Percentiles rank a stretch among this genome's conserved stretches.
phyloP scores from a whole-genome alignment of 1,140 invertebrate genomes.

The Drosophila yakuba region DNA sequence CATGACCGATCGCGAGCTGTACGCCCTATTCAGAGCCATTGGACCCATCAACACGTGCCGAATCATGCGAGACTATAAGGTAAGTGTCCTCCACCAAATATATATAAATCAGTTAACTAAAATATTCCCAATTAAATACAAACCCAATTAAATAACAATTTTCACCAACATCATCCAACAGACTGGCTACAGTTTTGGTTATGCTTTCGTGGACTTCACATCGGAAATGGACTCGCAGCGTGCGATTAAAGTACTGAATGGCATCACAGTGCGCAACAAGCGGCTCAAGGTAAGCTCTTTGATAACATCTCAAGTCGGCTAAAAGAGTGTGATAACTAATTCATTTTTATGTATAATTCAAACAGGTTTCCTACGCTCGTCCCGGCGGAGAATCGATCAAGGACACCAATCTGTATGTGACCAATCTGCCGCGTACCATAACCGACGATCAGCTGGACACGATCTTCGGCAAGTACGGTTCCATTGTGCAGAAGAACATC shows the following conservation, averaged over 20 bases:
- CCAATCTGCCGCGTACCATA: slow-evolving; percentile 94
- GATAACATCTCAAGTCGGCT: too few relatives aligned
- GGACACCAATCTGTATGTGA: slow-evolving; percentile 97
- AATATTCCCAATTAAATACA: background rate
- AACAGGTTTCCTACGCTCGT: slow-evolving; percentile 94
- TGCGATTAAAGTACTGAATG: slow-evolving; percentile 95
- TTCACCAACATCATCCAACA: slow-evolving; percentile 82
- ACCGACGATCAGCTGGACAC: slow-evolving; percentile 92
- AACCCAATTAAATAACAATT: background rate
- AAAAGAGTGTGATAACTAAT: background rate
- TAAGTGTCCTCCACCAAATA: slow-evolving; percentile 76
- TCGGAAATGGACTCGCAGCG: slow-evolving; percentile 93
- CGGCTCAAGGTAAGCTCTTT: slow-evolving; percentile 88
- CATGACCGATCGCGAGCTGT: slow-evolving; percentile 95
- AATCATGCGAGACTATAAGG: slow-evolving; percentile 96
- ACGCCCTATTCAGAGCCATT: slow-evolving; percentile 93
- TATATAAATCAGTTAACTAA: background rate
- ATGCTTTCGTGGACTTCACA: slow-evolving; percentile 97
- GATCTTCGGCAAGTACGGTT: slow-evolving; percentile 94
- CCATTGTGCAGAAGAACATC: slow-evolving; percentile 95
- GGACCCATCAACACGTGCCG: slow-evolving; percentile 94
- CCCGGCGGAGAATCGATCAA: slow-evolving; percentile 96
- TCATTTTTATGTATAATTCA: background rate
- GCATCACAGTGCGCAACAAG: slow-evolving; percentile 94
- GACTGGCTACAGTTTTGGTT: slow-evolving; percentile 98